Evolutionary conservation across 2,113 vertebrate genomes (phyloP).

Genomic region (Scopus umbretta): DNA sequence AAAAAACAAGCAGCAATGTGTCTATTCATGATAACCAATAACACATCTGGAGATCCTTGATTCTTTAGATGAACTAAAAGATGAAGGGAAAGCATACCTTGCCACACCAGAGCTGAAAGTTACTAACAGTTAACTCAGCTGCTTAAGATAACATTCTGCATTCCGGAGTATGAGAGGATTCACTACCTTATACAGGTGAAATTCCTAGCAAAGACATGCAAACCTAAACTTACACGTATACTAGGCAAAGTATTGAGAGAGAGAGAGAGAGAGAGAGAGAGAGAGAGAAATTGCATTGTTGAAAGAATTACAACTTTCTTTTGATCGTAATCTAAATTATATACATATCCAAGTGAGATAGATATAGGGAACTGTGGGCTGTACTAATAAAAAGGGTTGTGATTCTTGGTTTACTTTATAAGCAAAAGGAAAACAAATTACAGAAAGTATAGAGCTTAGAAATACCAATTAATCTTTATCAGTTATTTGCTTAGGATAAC

Average conservation of each 20-base stretch:
- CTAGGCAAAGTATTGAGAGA: neutral
- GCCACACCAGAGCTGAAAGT: neutral
- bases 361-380: neutral
- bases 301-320: neutral
- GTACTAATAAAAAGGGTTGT: neutral
- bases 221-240: neutral
- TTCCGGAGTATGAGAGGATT: neutral
- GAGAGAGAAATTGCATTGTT: neutral
- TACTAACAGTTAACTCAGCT: neutral
- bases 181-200: fast-evolving
- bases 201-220: neutral
- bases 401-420: neutral
- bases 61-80: neutral
- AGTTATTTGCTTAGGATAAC: neutral
- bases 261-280: too few relatives aligned
- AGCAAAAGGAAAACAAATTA: neutral
- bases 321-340: neutral
- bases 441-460: neutral
- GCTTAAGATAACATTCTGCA: neutral
- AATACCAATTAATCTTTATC: neutral
- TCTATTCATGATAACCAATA: neutral
- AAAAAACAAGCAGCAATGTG: neutral
- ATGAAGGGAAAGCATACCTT: neutral
- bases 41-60: too few relatives aligned
- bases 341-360: neutral